phyloP scores from a whole-genome alignment of 2,797 vertebrate genomes.

The Iguana delicatissima region DNA sequence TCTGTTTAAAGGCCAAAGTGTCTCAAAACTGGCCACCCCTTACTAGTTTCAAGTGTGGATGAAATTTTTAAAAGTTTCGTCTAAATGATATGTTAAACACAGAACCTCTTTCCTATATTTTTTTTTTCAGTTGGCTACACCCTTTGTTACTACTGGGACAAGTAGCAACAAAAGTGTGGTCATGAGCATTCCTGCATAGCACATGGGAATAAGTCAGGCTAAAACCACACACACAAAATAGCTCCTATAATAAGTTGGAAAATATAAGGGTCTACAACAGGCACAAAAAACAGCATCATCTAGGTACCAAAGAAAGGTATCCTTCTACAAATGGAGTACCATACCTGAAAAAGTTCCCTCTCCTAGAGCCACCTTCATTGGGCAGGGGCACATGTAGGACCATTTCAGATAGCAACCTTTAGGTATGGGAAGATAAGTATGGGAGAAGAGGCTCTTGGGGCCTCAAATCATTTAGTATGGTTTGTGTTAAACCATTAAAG shows the following conservation, averaged over 20 bases:
- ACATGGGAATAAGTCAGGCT: background rate
- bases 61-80: conserved; percentile 9
- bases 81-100: conserved; percentile 5
- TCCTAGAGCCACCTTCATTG: background rate
- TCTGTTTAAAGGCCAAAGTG: background rate
- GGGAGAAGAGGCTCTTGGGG: background rate
- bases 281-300: background rate
- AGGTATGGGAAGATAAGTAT: background rate
- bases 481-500: background rate
- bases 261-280: background rate
- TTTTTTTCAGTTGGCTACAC: conserved; percentile 15
- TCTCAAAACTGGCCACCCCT: background rate
- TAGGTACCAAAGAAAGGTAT: background rate
- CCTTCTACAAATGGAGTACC: background rate
- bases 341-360: background rate
- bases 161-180: background rate
- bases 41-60: background rate
- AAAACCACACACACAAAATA: background rate
- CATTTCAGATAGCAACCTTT: background rate
- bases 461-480: background rate
- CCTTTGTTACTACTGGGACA: conserved; percentile 10
- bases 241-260: background rate
- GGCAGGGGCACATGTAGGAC: background rate
- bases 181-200: background rate
- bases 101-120: conserved; percentile 8